phyloP scores from a whole-genome alignment of 2,797 vertebrate species.

The Chiloscyllium punctatum region DNA sequence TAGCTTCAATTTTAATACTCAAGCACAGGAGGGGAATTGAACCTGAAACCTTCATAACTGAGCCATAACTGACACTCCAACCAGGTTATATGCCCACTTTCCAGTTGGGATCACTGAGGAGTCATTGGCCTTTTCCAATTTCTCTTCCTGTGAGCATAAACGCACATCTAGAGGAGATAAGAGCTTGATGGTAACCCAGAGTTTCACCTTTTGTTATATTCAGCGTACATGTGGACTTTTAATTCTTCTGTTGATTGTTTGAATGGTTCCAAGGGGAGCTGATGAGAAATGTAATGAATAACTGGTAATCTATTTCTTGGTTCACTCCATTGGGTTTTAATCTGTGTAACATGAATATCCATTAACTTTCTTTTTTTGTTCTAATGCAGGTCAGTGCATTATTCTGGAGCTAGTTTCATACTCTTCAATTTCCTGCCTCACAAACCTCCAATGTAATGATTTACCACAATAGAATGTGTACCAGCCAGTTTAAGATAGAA shows the following conservation, averaged over 20 bases:
- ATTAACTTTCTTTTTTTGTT: background rate
- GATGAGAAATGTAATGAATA: slow-evolving; percentile 29
- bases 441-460: background rate
- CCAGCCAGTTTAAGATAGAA: background rate
- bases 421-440: background rate
- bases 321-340: slow-evolving; percentile 36
- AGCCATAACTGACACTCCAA: background rate
- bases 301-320: slow-evolving; percentile 19
- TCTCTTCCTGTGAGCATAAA: background rate
- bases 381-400: background rate
- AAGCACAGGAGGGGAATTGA: background rate
- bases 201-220: background rate
- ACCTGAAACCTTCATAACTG: background rate
- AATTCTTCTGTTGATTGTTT: slow-evolving; percentile 15
- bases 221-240: background rate
- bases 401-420: background rate
- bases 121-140: background rate
- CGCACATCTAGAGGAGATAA: background rate
- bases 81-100: background rate
- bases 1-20: background rate
- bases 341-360: slow-evolving; percentile 16
- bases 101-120: background rate
- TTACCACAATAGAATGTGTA: background rate
- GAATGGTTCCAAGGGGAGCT: background rate
- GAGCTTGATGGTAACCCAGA: background rate